phyloP scores from a whole-genome alignment of 2,888 invertebrate genomes.

The Proisotoma minuta region DNA sequence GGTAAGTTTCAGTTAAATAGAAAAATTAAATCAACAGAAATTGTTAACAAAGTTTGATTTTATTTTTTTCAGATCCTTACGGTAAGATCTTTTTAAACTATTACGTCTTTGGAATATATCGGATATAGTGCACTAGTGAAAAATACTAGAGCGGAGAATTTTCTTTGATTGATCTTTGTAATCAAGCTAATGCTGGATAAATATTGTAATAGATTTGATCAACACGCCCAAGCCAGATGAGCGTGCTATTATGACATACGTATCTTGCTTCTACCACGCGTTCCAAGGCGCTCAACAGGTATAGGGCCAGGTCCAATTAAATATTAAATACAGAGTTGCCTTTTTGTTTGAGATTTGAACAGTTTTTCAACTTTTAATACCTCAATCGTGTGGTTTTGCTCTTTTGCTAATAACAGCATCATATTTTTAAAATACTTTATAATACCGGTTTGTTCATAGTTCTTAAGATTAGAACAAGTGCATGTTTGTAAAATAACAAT shows the following conservation, averaged over 20 bases:
- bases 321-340: too few relatives aligned
- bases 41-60: constrained; percentile 15
- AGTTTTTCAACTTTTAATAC: too few relatives aligned
- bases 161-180: neutral
- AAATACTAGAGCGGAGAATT: too few relatives aligned
- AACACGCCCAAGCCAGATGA: constrained; percentile 99
- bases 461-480: neutral
- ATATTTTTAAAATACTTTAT: too few relatives aligned
- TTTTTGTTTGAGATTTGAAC: too few relatives aligned
- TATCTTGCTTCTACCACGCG: constrained; percentile 99
- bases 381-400: too few relatives aligned
- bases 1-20: constrained; percentile 51
- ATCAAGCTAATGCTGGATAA: neutral
- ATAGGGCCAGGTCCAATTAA: too few relatives aligned
- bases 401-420: too few relatives aligned
- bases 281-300: constrained; percentile 99
- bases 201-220: constrained; percentile 91
- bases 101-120: neutral
- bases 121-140: too few relatives aligned
- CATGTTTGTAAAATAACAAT: neutral
- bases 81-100: neutral
- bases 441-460: neutral
- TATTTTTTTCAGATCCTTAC: constrained; percentile 4
- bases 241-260: constrained; percentile 99
- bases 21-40: constrained; percentile 1